Evolutionary conservation across 2,113 vertebrate species (phyloP).

Genomic region (Pogona vitticeps): DNA sequence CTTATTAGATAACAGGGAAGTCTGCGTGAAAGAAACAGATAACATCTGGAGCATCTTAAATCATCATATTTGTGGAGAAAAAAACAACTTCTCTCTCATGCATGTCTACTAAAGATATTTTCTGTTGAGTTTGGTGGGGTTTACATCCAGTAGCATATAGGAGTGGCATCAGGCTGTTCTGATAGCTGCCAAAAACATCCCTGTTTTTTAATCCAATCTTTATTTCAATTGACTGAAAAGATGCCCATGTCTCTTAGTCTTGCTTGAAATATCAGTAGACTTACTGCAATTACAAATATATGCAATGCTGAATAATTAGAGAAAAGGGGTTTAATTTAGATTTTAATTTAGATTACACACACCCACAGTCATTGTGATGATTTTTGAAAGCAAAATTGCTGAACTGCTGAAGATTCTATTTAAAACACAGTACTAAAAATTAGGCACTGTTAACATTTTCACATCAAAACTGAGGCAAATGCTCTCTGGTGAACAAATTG

Average conservation of each 20-base stretch:
- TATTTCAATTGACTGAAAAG: slow-evolving; percentile 26
- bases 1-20: too few species aligned
- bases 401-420: background rate
- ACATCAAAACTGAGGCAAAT: too few species aligned
- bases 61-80: background rate
- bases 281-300: slow-evolving; percentile 45
- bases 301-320: slow-evolving; percentile 41
- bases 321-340: slow-evolving; percentile 72
- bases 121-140: background rate
- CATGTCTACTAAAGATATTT: background rate
- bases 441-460: too few species aligned
- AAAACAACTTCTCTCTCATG: background rate
- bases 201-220: slow-evolving; percentile 12
- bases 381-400: slow-evolving; percentile 42
- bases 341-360: slow-evolving; percentile 78
- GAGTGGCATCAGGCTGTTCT: background rate
- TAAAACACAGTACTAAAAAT: too few species aligned
- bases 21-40: too few species aligned
- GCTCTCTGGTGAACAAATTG: too few species aligned
- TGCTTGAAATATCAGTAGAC: slow-evolving; percentile 48
- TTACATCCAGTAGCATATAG: background rate
- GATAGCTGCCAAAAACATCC: background rate
- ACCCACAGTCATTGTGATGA: too few species aligned
- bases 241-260: slow-evolving; percentile 36
- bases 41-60: too few species aligned